Base-by-base conservation (phyloP, 2,888 invertebrate genomes). In the Drosophila ustulata region DNA sequence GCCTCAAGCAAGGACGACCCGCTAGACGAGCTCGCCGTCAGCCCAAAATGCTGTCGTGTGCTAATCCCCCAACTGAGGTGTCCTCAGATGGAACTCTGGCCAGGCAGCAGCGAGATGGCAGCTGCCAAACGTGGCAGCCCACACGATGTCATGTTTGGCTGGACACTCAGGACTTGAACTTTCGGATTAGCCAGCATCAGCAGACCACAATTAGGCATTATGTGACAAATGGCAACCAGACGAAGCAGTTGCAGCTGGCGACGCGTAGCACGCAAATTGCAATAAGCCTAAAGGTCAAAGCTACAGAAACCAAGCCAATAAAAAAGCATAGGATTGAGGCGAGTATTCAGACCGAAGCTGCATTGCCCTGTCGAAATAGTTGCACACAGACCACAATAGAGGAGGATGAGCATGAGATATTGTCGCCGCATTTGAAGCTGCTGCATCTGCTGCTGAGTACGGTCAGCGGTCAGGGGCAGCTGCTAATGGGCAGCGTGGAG, bases 121-220 rank as follows among this genome's bases (percentile, higher is more conserved):
- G 18, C 23, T 49, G 11, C 9, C 56, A 64, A 43, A 71, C 66
- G 5, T 11, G 3, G 7, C 25, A 3, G 1, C 4, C 6, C 13
- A 26, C 47, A 4, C 9, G 28, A 3, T 2, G 18, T 25, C 13
- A 62, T 8, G 43, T 18, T 11, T 6, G 37, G 0, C 59, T 70
- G 50, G 70, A 84, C 9, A 84, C 80, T 1, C 0, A n/a, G 11
- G 82, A 77, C 23, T 45, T 76, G 3, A n/a, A 23, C 0, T 3
- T 49, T 0, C 23, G 8, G 25, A 5, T 53, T 4, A 26, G 41
- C 3, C 53, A 43, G 3, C 9, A 56, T 0, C 86, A 78, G 67
- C 83, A 86, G 65, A 86, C 82, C 1, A 1, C 8, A 4, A 13
- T 26, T 1, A 13, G 4, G 1, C 2, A 6, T 5, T 1, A 11